Base-by-base conservation (phyloP, 2,888 invertebrate genomes). In the Salticus scenicus region DNA sequence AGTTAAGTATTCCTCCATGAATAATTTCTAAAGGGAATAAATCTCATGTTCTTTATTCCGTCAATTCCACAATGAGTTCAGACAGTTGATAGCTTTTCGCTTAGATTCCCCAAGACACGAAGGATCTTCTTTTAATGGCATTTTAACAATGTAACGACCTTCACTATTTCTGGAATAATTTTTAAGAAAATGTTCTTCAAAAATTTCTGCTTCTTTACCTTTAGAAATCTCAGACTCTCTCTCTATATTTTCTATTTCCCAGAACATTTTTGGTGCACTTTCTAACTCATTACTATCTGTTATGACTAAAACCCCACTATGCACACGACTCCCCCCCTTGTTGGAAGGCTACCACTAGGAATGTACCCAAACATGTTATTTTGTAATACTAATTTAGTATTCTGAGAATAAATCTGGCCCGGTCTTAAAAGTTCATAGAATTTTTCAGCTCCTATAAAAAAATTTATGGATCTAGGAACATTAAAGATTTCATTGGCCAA, bases 1-100 rank as follows among this genome's bases (percentile, higher is more conserved):
- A n/a, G 14, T 1, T 30, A 33, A 24, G 37, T 76, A 76, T n/a
- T 76, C 66, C 0, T 30, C 8, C 67, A 76, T 10, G 28, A 42
- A 76, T 20, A 24, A 10, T 10, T 0, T 0, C 0, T 74, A 41
- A 0, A 28, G 28, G 14, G 20, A 27, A 0, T 12, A 14, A 17
- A 17, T 27, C 8, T 31, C 31, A 0, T 28, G 41, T 12, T 76
- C 47, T 27, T 31, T 37, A 28, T 8, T 30, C 4, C 41, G 30
- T n/a, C 1, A 30, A n/a, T 8, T 42, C 28, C n/a, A 66, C 24
- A 64, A 5, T 47, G 17, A 64, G n/a, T 20, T 5, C 20, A 30
- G 5, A 28, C 2, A 4, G 17, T 28, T n/a, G 1, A 12, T 12
- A 0, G 37, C 37, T 10, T 12, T 31, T 17, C 27, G 0, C 24